Percentiles rank a stretch among this genome's conserved stretches.
These are phyloP conservation scores for Orgyia antiqua DNA, from an alignment of 2,888 invertebrate genomes.

Conservation along the genomic window DNA sequence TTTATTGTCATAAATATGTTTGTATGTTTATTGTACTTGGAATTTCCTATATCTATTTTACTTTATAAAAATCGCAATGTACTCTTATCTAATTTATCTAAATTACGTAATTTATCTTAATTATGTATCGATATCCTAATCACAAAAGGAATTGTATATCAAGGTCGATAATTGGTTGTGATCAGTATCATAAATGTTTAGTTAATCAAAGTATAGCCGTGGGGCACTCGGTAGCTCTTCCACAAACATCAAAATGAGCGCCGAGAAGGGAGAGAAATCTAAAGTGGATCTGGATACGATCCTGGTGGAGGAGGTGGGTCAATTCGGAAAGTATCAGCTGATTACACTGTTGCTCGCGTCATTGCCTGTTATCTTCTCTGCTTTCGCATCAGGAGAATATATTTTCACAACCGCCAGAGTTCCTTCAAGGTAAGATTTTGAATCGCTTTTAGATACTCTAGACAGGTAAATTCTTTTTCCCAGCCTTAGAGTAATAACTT, in stretches of 20 bases:
- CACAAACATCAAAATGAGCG: conserved; percentile 17
- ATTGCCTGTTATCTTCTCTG: conserved; percentile 62
- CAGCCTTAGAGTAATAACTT: no score
- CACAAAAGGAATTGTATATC: neutral
- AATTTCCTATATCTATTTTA: neutral
- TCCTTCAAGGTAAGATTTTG: conserved; percentile 44
- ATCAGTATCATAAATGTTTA: neutral
- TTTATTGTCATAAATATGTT: no score
- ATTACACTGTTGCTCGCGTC: conserved; percentile 51
- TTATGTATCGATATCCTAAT: neutral
- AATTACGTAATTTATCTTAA: neutral
- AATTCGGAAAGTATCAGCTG: conserved; percentile 63
- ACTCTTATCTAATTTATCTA: conserved; percentile 2
- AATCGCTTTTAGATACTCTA: neutral
- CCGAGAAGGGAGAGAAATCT: conserved; percentile 32
- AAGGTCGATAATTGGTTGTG: neutral
- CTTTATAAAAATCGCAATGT: neutral
- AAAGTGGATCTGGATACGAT: conserved; percentile 56
- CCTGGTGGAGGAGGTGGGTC: conserved; percentile 56
- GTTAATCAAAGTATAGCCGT: neutral
- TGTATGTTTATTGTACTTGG: no score
- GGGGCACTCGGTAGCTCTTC: neutral
- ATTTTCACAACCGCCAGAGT: conserved; percentile 67
- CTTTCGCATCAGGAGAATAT: conserved; percentile 64
- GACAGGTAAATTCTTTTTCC: neutral